phyloP scores from a whole-genome alignment of 2,113 vertebrate genomes.

The Gallinago media region DNA sequence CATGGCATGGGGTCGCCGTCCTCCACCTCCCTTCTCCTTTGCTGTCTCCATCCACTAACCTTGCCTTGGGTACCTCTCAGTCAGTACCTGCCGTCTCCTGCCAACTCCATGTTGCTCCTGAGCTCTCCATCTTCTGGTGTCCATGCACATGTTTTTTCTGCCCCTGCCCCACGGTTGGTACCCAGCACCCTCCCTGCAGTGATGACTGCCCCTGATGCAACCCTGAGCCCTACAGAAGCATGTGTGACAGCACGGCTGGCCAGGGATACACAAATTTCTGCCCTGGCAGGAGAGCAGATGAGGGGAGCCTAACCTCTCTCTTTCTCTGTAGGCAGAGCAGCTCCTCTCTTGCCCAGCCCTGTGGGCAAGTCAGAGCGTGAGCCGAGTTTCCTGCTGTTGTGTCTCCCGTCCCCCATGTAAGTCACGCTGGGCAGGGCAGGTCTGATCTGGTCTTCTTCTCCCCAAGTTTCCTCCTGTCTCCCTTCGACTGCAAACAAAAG shows the following conservation, averaged over 20 bases:
- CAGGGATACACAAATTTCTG: rapidly evolving
- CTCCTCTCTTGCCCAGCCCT: not conserved
- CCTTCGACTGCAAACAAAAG: not conserved
- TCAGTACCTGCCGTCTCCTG: not conserved
- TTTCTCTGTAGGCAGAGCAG: not conserved
- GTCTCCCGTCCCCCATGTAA: not conserved
- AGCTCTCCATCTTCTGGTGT: not conserved
- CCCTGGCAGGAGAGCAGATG: not conserved
- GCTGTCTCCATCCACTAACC: not conserved
- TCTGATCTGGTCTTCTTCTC: not conserved
- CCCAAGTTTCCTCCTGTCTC: not conserved
- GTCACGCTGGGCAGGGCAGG: not conserved
- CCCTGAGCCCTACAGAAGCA: not conserved
- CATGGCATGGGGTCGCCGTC: not conserved
- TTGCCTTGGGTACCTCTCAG: not conserved
- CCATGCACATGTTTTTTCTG: rapidly evolving
- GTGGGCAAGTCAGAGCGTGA: not conserved
- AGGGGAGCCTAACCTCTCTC: not conserved
- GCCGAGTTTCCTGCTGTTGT: not conserved
- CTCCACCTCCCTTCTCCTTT: not conserved
- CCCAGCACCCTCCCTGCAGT: not conserved
- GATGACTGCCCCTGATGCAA: no score
- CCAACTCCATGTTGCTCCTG: not conserved
- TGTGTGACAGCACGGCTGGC: rapidly evolving
- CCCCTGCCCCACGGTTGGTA: rapidly evolving